A percentile compares a stretch with the other conserved stretches of the same genome.
phyloP scores from a whole-genome alignment of 2,113 vertebrate genomes.

The Tylochromis polylepis region DNA sequence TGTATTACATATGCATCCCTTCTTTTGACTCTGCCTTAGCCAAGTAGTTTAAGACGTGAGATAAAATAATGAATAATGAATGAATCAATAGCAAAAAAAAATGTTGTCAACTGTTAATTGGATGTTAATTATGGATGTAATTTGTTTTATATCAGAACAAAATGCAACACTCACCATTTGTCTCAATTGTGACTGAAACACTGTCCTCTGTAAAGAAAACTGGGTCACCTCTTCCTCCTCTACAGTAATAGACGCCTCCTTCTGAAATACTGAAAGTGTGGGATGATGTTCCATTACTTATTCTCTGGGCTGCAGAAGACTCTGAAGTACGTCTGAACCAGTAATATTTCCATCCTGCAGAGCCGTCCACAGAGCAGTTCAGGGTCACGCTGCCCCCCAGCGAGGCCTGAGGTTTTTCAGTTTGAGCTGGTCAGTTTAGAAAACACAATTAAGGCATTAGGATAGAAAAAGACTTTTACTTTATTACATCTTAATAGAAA shows the following conservation, averaged over 20 bases:
- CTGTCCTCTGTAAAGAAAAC: neutral
- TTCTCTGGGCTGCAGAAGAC: neutral
- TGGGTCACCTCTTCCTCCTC: neutral
- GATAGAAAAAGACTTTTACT: neutral
- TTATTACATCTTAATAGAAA: neutral
- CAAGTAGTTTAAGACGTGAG: neutral
- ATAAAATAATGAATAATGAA: neutral
- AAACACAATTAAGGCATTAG: neutral
- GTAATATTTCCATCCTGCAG: neutral
- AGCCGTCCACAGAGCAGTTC: neutral
- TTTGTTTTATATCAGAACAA: neutral
- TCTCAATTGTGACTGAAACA: neutral
- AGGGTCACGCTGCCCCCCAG: neutral
- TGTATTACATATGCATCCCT: rapidly evolving
- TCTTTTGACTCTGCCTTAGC: neutral
- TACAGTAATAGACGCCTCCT: neutral
- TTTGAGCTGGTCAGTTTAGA: neutral
- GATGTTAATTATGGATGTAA: neutral
- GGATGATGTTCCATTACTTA: neutral
- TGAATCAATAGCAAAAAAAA: neutral
- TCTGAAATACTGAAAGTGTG: neutral
- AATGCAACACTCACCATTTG: neutral
- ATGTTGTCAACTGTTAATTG: neutral
- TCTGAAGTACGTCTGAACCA: neutral
- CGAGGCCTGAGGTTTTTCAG: neutral